Evolutionary conservation across 2,888 invertebrate genomes (phyloP), one percentile per base, ranked within the genome.

Genomic region (Orthosia gothica): DNA sequence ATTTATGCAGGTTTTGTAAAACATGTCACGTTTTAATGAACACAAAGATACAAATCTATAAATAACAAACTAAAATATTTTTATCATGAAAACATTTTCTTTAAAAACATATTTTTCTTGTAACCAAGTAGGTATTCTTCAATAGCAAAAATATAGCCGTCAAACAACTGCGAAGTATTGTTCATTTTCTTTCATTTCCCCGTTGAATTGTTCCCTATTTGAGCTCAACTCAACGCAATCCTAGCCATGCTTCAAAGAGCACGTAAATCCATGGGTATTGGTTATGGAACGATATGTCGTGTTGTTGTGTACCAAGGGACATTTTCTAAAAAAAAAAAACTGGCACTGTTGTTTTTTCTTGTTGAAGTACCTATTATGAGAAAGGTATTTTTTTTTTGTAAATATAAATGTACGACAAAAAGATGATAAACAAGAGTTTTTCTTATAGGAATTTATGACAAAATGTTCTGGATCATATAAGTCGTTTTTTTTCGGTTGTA

Each of bases 161-260:
- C 18, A 15, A 26, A 40, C 40, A 0, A 40, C 12, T 52, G 18
- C 26, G 49, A 52, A 49, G n/a, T 16, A 3, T 18, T 5, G 15
- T 3, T 40, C 26, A 59, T 58, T 65, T 66, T 74, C 18, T 54
- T 70, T 59, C 49, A 26, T 16, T 64, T 64, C 9, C 32, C 47
- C 4, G 68, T 66, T 74, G 69, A 32, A 72, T 70, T 73, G 55
- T 45, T 70, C 57, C 50, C 61, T 68, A 66, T 70, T 74, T 68
- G 54, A 63, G 68, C 68, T 61, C 58, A 70, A 71, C 70, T 61
- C 58, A 70, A 71, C 52, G 12, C 40, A 70, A 82, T 82, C 76
- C 76, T 54, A 50, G 18, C n/a, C 47, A 67, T 61, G 67, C 66
- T 59, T 76, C 59, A 63, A 57, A 64, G 63, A 70, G 70, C 79